Evolutionary conservation across 1,140 invertebrate genomes (phyloP), one percentile per base, ranked within the genome.

Genomic region (Gonatopus flavifemur): DNA sequence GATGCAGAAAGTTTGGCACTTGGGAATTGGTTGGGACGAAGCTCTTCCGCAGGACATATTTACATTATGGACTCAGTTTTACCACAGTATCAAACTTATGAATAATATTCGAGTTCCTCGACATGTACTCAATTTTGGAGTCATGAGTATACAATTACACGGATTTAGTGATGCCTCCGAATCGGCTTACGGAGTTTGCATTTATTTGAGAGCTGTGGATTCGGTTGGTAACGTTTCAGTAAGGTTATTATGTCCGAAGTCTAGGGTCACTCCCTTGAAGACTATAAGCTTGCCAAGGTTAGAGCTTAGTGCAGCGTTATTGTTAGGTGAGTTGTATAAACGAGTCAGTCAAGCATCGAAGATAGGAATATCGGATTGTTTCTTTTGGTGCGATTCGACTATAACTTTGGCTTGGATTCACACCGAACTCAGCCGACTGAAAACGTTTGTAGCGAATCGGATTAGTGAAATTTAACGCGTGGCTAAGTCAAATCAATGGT

Each of bases 141-240:
- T 22, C 2, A 8, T 12, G 8, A 19, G 3, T 3, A 32, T 43
- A 2, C 38, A 47, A 38, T 44, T 50, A 24, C 59, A 66, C 24
- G 49, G 44, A 0, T 66, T 64, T 47, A 62, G 55, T 13, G 60
- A 66, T 31, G 51, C 55, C 4, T 56, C 49, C 25, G 31, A 59
- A 22, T 3, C n/a, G 6, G 58, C 59, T 6, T 59, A 65, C 25
- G 59, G 57, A 3, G 49, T 57, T 2, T 61, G 55, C 30, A 42
- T 62, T 22, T 59, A 62, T 43, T 12, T 57, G 9, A 10, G 53
- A 12, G 20, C 49, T 4, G 24, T n/a, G 8, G 10, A 46, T 24
- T 32, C 4, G 20, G n/a, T 32, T 16, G 33, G 13, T 12, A n/a
- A n/a, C n/a, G n/a, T n/a, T n/a, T n/a, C n/a, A n/a, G 43, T 39